Conservation (phyloP, 2,888 invertebrate genomes). For the Geophilus truncorum region DNA sequence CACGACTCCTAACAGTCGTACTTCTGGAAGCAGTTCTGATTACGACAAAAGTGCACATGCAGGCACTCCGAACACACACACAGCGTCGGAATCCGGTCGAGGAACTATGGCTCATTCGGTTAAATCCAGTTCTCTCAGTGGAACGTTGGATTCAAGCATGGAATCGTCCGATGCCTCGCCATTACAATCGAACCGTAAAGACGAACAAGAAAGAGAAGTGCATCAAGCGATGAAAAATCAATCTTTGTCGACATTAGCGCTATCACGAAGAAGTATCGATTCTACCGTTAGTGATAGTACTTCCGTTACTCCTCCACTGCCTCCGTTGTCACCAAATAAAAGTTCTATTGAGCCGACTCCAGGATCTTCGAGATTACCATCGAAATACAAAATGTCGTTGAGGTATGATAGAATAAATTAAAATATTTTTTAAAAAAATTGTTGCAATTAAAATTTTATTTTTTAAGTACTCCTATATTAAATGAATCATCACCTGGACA, state of each 20-base stretch:
- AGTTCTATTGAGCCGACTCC: constrained; percentile 35
- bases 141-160: constrained; percentile 41
- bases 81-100: constrained; percentile 42
- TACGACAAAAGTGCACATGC: constrained; percentile 14
- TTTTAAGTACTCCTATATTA: neutral
- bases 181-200: constrained; percentile 21
- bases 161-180: constrained; percentile 39
- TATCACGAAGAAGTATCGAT: constrained; percentile 27
- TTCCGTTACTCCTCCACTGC: constrained; percentile 40
- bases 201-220: constrained; percentile 25
- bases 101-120: constrained; percentile 40
- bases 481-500: neutral
- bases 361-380: constrained; percentile 36
- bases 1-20: neutral
- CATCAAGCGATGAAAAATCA: neutral
- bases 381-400: constrained; percentile 40
- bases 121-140: constrained; percentile 38
- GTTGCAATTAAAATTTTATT: no score
- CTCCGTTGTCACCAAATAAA: constrained; percentile 39
- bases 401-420: constrained; percentile 38
- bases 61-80: neutral
- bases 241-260: neutral
- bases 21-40: constrained; percentile 18
- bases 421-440: neutral
- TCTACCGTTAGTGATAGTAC: constrained; percentile 40